These are phyloP conservation scores for Drosophila erecta DNA, from an alignment of 1,140 invertebrate genomes.

Conservation along the genomic window DNA sequence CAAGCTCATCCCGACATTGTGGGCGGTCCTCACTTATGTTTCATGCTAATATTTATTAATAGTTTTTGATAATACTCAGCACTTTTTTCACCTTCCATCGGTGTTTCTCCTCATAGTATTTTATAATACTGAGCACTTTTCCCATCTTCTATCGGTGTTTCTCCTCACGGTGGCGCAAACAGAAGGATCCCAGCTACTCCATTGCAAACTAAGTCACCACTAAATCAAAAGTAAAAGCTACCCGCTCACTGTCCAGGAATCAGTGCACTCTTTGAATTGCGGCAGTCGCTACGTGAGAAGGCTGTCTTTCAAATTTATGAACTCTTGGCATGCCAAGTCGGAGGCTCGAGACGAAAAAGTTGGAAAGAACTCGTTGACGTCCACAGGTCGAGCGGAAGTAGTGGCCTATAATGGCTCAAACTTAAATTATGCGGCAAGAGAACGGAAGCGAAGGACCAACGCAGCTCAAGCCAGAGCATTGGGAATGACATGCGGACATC, in stretches of 20 bases:
- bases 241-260: slow-evolving; percentile 53
- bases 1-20: too few species aligned
- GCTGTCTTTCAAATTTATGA: slow-evolving; percentile 63
- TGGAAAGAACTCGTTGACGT: slow-evolving; percentile 14
- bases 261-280: slow-evolving; percentile 14
- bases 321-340: slow-evolving; percentile 54
- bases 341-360: slow-evolving; percentile 1
- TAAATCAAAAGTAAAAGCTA: slow-evolving; percentile 66
- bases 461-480: slow-evolving; percentile 30
- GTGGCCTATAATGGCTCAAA: slow-evolving; percentile 75
- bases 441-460: slow-evolving; percentile 13
- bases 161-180: slow-evolving; percentile 22
- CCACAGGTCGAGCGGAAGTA: slow-evolving; percentile 60
- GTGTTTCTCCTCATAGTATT: slow-evolving; percentile 4
- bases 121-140: too few species aligned
- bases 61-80: too few species aligned
- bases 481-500: slow-evolving; percentile 76
- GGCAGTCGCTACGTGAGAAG: slow-evolving; percentile 60
- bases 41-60: too few species aligned
- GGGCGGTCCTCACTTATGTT: too few species aligned
- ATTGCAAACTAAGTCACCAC: slow-evolving; percentile 39
- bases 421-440: slow-evolving; percentile 74
- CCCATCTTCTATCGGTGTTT: too few species aligned
- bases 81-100: too few species aligned
- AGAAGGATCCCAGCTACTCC: background rate